Evolutionary conservation across 2,888 invertebrate species (phyloP), one percentile per base, ranked within the genome.

Genomic region (Diploptera punctata): DNA sequence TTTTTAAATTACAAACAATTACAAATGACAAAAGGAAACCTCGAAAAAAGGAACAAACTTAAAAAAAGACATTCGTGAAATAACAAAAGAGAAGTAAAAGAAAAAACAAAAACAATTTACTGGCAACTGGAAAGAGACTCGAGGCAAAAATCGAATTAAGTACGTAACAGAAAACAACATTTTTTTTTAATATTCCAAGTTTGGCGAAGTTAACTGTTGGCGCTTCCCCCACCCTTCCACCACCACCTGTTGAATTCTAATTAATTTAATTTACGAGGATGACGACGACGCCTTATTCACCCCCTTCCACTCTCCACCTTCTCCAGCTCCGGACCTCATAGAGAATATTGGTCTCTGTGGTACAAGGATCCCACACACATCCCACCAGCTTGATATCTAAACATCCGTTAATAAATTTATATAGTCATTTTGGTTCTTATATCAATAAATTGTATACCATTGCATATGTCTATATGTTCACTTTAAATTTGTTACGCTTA

Each of bases 191-290:
- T 1, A 31, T 13, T 29, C 29, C 26, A 57, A 57, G 26, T 65
- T 65, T 26, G 47, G 44, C 47, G 13, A 65, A 65, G 47, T 44
- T 65, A 65, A 65, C 65, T 47, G 24, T 26, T 65, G 16, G 44
- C 26, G 21, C 24, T 19, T 57, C n/a, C 10, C 4, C 57, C 29
- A 26, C 26, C 9, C 26, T 4, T 29, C 26, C 57, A 57, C 26
- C 47, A 26, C 71, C 65, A 72, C 72, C 72, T 72, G 72, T 72
- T 61, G 72, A 72, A 68, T 72, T 60, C 47, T 72, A 72, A 72
- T 72, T 72, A 72, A 72, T 72, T 72, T 68, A 72, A 72, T 72
- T 72, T 72, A 72, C 72, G 68, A 47, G 68, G 70, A 68, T 38
- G 54, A 38, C 38, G 54, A 57, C 68, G 49, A 52, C 67, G 44